phyloP scores from a whole-genome alignment of 2,797 vertebrate species.

The Holocentrus rufus region DNA sequence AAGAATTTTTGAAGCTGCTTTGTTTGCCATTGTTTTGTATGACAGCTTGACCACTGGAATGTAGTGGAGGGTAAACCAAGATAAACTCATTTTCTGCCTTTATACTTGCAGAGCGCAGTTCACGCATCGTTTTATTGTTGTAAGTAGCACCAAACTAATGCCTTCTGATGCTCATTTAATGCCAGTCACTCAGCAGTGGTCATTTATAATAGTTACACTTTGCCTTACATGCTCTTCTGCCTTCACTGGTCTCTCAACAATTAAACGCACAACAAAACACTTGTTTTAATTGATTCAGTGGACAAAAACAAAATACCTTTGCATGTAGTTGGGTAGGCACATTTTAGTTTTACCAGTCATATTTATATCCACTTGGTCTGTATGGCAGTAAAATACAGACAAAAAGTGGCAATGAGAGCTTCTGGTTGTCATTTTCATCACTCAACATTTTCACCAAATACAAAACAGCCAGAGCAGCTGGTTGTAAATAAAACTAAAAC shows the following conservation, averaged over 20 bases:
- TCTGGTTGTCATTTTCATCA: slow-evolving; percentile 14
- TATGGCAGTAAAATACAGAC: not conserved
- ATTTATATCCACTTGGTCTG: not conserved
- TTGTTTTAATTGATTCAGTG: not conserved
- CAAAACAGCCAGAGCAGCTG: slow-evolving; percentile 52
- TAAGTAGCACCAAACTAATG: too few species aligned
- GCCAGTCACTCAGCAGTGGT: too few species aligned
- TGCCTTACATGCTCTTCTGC: not conserved
- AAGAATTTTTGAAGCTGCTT: too few species aligned
- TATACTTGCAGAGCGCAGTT: too few species aligned
- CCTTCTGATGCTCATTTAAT: too few species aligned
- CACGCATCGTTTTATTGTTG: too few species aligned
- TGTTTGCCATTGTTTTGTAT: too few species aligned
- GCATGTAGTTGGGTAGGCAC: not conserved
- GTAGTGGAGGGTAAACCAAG: too few species aligned
- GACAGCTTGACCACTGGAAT: too few species aligned
- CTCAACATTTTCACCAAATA: slow-evolving; percentile 8
- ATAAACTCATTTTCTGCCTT: too few species aligned
- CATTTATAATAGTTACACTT: not conserved
- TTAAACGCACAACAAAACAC: not conserved
- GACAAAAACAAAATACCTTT: slow-evolving; percentile 14
- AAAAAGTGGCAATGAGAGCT: slow-evolving; percentile 23
- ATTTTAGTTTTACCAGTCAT: slow-evolving; percentile 11
- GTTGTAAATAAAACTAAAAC: slow-evolving; percentile 55
- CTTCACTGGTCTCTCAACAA: not conserved